Evolutionary conservation across 2,888 invertebrate species (phyloP).

Genomic region (Euzetes globulus): DNA sequence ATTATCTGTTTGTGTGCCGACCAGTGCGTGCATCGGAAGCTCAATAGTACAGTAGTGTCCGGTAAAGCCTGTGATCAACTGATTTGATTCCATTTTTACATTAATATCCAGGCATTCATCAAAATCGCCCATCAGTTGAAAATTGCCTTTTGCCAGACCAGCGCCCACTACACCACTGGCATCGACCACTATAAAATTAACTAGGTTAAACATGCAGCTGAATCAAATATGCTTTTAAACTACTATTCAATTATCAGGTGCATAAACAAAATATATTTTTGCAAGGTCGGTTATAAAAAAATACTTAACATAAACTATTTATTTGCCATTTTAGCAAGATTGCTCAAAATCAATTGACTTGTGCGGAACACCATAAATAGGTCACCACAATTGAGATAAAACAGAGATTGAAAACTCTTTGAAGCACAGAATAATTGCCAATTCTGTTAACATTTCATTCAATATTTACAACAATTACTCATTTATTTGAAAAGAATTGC

Average conservation of each 20-base stretch:
- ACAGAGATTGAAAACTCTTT: too few relatives aligned
- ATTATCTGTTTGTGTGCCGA: background rate
- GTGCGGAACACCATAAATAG: too few relatives aligned
- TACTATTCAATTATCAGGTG: background rate
- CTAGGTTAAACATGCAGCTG: too few relatives aligned
- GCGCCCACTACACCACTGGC: conserved; percentile 18
- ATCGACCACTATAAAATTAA: conserved; percentile 21
- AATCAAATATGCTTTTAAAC: too few relatives aligned
- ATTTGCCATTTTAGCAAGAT: too few relatives aligned
- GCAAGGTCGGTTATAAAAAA: too few relatives aligned
- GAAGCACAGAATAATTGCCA: too few relatives aligned
- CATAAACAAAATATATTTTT: too few relatives aligned
- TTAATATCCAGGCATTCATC: conserved; percentile 27
- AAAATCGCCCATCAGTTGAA: conserved; percentile 32
- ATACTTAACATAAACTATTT: too few relatives aligned
- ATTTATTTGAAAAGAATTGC: background rate
- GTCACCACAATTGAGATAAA: too few relatives aligned
- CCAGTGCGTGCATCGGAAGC: background rate
- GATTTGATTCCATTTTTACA: background rate
- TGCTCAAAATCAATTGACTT: too few relatives aligned
- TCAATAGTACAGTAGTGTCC: conserved; percentile 7
- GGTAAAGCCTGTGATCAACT: background rate
- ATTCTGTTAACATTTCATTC: background rate
- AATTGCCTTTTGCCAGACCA: conserved; percentile 26
- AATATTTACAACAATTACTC: background rate